A percentile compares a stretch with the other conserved stretches of the same genome.
Conservation (phyloP, 2,113 vertebrate genomes). For the Sisor rabdophorus region DNA sequence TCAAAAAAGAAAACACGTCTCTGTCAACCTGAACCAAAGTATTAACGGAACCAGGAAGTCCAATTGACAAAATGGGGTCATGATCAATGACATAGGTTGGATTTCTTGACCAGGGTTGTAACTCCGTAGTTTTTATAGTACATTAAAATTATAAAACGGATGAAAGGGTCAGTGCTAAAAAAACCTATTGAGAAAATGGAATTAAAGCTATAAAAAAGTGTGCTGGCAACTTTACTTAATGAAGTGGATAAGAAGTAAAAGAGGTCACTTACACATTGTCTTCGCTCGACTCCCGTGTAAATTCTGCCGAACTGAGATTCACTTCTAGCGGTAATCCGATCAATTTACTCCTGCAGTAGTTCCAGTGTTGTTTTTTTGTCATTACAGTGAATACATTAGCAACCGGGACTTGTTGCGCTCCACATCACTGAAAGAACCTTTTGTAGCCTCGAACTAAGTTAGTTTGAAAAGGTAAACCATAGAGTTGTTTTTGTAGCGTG, state of each 20-base stretch:
- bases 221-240: background rate
- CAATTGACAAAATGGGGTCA: background rate
- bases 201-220: background rate
- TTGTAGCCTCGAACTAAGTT: constrained; percentile 46
- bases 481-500: constrained; percentile 56
- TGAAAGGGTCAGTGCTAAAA: background rate
- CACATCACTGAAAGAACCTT: background rate
- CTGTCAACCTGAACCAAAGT: background rate
- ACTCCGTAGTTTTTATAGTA: background rate
- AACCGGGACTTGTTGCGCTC: background rate
- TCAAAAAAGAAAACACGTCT: too few species aligned
- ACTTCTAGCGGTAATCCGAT: constrained; percentile 22
- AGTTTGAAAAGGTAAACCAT: constrained; percentile 50
- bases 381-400: constrained; percentile 1
- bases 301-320: background rate
- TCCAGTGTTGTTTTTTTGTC: background rate
- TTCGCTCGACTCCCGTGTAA: constrained; percentile 11
- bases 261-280: constrained; percentile 47
- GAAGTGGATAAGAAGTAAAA: background rate
- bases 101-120: background rate
- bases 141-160: background rate
- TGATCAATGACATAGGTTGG: background rate
- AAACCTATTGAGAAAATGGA: background rate
- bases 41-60: background rate
- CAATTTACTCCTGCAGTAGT: background rate